Percentiles rank a stretch among this genome's conserved stretches.
Conservation (phyloP, 37 sponge, comb jelly and placozoan species). For the Mnemiopsis leidyi region DNA sequence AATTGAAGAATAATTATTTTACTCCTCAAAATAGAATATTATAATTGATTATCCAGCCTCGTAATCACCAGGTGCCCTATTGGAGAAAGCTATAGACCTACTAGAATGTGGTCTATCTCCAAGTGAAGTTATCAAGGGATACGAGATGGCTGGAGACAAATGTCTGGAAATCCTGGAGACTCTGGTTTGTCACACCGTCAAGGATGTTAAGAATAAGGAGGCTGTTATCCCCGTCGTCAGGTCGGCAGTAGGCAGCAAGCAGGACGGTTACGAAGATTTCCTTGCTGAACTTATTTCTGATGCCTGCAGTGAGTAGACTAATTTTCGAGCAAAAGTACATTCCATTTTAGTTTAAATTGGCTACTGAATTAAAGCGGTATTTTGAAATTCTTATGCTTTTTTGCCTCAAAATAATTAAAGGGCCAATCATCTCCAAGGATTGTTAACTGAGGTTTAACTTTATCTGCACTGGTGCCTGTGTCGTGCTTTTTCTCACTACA, state of each 20-base stretch:
- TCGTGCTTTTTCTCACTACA: too few relatives aligned
- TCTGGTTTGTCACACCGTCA: slow-evolving; percentile 72
- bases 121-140: slow-evolving; percentile 87
- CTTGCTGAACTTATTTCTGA: slow-evolving; percentile 83
- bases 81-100: slow-evolving; percentile 86
- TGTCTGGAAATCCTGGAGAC: slow-evolving; percentile 76
- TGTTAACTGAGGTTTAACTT: too few relatives aligned
- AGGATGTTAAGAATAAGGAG: slow-evolving; percentile 69
- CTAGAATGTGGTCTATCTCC: slow-evolving; percentile 88
- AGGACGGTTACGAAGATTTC: slow-evolving; percentile 89
- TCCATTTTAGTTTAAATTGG: slow-evolving; percentile 14
- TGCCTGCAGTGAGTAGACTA: slow-evolving; percentile 81
- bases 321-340: too few relatives aligned
- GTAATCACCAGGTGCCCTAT: slow-evolving; percentile 73
- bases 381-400: too few relatives aligned
- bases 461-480: too few relatives aligned
- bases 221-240: slow-evolving; percentile 74
- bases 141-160: slow-evolving; percentile 79
- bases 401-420: too few relatives aligned
- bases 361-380: too few relatives aligned
- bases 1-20: too few relatives aligned
- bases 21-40: too few relatives aligned
- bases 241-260: slow-evolving; percentile 82
- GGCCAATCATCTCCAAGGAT: too few relatives aligned
- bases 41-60: too few relatives aligned